A percentile compares a stretch with the other conserved stretches of the same genome.
phyloP scores from a whole-genome alignment of 1,140 invertebrate species.

The Trichomalopsis sarcophagae region DNA sequence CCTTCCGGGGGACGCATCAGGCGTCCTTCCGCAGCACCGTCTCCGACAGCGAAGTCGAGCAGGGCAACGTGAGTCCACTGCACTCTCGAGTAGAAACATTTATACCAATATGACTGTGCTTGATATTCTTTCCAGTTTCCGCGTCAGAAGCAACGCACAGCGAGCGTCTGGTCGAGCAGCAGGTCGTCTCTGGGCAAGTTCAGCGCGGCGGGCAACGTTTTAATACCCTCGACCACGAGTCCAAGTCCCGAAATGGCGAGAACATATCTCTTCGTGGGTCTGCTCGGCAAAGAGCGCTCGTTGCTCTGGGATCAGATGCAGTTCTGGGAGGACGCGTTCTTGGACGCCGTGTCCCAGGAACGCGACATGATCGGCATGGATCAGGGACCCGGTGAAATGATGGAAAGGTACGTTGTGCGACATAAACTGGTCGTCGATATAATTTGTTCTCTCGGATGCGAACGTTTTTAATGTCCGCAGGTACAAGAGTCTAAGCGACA shows the following conservation, averaged over 20 bases:
- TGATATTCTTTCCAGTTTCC: conserved; percentile 73
- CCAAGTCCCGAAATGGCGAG: conserved; percentile 90
- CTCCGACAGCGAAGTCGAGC: conserved; percentile 95
- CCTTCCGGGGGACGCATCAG: conserved; percentile 76
- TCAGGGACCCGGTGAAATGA: conserved; percentile 98
- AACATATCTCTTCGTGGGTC: conserved; percentile 93
- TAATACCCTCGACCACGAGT: conserved; percentile 85
- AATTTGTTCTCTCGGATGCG: neutral
- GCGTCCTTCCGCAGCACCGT: conserved; percentile 89
- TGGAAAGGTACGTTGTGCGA: conserved; percentile 85
- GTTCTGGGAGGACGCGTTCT: conserved; percentile 99
- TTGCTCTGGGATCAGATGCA: conserved; percentile 99
- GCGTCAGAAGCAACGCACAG: conserved; percentile 84
- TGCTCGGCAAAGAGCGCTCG: conserved; percentile 84
- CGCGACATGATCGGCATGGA: conserved; percentile 99
- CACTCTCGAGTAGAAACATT: neutral
- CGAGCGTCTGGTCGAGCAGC: conserved; percentile 95
- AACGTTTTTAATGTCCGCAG: conserved; percentile 64
- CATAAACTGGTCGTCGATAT: too few relatives aligned
- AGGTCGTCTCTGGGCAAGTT: conserved; percentile 91
- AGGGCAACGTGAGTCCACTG: conserved; percentile 84
- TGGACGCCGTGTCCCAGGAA: conserved; percentile 99
- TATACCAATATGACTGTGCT: neutral
- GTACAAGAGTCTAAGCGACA: conserved; percentile 94
- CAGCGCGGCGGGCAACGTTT: conserved; percentile 90